These are phyloP conservation scores for Dinoponera quadriceps DNA, from an alignment of 1,140 invertebrate genomes.

Conservation along the genomic window DNA sequence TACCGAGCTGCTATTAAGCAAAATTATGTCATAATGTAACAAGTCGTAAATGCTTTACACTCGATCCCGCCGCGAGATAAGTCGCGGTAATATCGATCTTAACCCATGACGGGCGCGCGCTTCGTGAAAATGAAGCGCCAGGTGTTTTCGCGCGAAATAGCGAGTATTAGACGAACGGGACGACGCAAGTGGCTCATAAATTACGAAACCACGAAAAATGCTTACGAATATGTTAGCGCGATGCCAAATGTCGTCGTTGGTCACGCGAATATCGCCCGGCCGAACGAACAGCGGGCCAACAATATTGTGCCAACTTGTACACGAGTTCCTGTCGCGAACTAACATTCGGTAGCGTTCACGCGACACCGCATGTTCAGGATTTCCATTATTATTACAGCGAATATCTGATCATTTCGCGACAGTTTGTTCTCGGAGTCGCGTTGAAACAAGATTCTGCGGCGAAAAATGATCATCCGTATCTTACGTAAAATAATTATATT, in stretches of 20 bases:
- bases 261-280: constrained; percentile 48
- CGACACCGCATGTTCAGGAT: constrained; percentile 5
- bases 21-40: not conserved
- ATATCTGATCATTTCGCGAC: not conserved
- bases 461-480: too few species aligned
- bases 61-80: constrained; percentile 28
- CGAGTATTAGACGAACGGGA: constrained; percentile 22
- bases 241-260: constrained; percentile 55
- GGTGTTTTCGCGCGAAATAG: constrained; percentile 40
- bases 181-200: constrained; percentile 35
- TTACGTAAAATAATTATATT: not conserved
- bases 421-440: not conserved
- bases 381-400: not conserved
- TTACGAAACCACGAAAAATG: constrained; percentile 55
- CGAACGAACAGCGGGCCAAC: not conserved
- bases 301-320: not conserved
- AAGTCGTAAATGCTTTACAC: not conserved
- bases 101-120: not conserved
- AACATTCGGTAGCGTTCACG: not conserved
- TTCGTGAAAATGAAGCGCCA: constrained; percentile 44
- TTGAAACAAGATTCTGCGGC: not conserved
- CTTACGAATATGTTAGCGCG: constrained; percentile 54
- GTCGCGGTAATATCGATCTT: constrained; percentile 15
- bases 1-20: not conserved
- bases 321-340: not conserved